These are phyloP conservation scores for Acanthosepion esculentum DNA, from an alignment of 2,888 invertebrate genomes.

Conservation along the genomic window DNA sequence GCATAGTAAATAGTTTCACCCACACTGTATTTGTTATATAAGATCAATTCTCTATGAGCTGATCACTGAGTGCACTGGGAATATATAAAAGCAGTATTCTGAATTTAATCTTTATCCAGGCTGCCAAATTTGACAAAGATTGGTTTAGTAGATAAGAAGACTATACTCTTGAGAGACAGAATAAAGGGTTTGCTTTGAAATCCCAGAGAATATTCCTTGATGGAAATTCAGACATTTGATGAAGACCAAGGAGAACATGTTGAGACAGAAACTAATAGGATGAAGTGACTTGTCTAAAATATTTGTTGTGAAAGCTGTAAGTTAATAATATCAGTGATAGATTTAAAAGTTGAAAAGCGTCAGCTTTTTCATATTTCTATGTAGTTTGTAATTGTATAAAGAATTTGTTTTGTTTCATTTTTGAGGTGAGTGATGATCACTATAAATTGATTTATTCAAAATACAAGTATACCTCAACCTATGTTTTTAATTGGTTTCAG, in stretches of 20 bases:
- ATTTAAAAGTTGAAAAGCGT: neutral
- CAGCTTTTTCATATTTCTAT: neutral
- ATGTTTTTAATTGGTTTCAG: too few species aligned
- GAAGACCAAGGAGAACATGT: too few species aligned
- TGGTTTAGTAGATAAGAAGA: neutral
- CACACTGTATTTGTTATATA: too few species aligned
- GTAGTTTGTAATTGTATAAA: neutral
- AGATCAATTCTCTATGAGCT: neutral
- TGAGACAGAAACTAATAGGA: too few species aligned
- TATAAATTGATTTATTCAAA: too few species aligned
- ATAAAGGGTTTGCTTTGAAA: neutral
- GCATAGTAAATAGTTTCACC: too few species aligned
- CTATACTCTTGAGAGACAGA: neutral
- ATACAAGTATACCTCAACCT: too few species aligned
- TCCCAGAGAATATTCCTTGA: neutral
- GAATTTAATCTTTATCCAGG: neutral
- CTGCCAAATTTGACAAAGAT: conserved; percentile 1
- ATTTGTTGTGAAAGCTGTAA: neutral
- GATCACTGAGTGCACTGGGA: neutral
- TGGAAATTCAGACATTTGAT: neutral
- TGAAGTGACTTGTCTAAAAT: neutral
- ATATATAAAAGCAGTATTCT: neutral
- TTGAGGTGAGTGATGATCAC: too few species aligned
- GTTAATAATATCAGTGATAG: neutral
- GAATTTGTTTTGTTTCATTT: too few species aligned